phyloP scores from a whole-genome alignment of 2,113 vertebrate genomes.

The Pluvianellus socialis region DNA sequence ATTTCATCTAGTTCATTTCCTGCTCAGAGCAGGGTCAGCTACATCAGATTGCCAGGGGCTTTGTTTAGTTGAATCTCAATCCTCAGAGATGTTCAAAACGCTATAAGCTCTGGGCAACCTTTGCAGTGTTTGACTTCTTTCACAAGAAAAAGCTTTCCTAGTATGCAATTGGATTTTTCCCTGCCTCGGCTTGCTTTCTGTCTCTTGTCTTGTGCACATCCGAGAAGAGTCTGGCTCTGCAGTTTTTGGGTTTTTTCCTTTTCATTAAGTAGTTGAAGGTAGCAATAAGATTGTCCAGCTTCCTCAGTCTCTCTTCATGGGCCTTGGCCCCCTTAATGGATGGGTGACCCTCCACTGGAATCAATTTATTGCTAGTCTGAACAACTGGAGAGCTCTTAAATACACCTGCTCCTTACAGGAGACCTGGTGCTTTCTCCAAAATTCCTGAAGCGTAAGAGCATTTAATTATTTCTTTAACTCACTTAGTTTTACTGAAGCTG shows the following conservation, averaged over 20 bases:
- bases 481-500: not conserved
- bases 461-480: not conserved
- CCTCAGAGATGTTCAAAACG: not conserved
- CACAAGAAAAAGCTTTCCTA: not conserved
- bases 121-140: not conserved
- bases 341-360: not conserved
- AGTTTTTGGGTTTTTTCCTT: not conserved
- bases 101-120: not conserved
- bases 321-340: not conserved
- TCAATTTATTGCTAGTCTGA: not conserved
- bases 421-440: not conserved
- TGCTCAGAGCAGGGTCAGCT: not conserved
- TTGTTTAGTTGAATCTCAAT: not conserved
- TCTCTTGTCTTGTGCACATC: not conserved
- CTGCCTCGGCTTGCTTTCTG: not conserved
- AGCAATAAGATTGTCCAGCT: not conserved
- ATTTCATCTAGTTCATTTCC: not conserved
- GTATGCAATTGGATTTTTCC: not conserved
- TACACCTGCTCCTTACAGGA: not conserved
- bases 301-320: not conserved
- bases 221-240: not conserved
- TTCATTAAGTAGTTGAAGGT: not conserved
- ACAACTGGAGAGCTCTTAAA: not conserved
- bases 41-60: not conserved
- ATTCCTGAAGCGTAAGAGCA: not conserved